These are phyloP conservation scores for Chrysochloris asiatica DNA, from an alignment of 2,113 vertebrate species.

Conservation along the genomic window DNA sequence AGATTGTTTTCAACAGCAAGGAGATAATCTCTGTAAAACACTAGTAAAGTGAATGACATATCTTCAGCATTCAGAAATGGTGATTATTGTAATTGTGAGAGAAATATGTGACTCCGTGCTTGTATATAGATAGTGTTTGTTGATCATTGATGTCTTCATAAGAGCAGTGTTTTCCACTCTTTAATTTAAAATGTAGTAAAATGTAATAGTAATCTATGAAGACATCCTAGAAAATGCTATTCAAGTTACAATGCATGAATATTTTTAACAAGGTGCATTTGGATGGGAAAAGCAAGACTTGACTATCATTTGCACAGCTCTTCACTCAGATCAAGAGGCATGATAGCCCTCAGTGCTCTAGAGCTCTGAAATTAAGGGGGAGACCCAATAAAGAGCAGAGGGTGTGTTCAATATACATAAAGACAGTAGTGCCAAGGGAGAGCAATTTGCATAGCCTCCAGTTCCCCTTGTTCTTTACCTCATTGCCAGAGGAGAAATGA, in stretches of 20 bases:
- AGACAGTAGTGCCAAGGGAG: background rate
- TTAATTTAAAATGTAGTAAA: background rate
- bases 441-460: background rate
- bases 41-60: background rate
- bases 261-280: slow-evolving; percentile 31
- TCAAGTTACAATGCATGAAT: background rate
- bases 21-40: background rate
- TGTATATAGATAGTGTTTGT: background rate
- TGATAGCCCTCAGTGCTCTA: background rate
- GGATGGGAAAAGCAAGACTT: background rate
- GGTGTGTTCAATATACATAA: background rate
- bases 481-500: slow-evolving; percentile 23
- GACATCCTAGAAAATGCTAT: slow-evolving; percentile 20
- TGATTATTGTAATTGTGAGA: slow-evolving; percentile 16
- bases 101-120: background rate
- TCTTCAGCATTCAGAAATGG: background rate
- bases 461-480: background rate
- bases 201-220: slow-evolving; percentile 8
- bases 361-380: slow-evolving; percentile 34
- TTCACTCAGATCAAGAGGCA: slow-evolving; percentile 18
- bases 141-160: background rate
- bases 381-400: background rate
- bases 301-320: slow-evolving; percentile 22
- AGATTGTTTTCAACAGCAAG: background rate
- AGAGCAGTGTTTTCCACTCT: background rate